Evolutionary conservation across 1,140 invertebrate genomes (phyloP).

Genomic region (Pissodes strobi): DNA sequence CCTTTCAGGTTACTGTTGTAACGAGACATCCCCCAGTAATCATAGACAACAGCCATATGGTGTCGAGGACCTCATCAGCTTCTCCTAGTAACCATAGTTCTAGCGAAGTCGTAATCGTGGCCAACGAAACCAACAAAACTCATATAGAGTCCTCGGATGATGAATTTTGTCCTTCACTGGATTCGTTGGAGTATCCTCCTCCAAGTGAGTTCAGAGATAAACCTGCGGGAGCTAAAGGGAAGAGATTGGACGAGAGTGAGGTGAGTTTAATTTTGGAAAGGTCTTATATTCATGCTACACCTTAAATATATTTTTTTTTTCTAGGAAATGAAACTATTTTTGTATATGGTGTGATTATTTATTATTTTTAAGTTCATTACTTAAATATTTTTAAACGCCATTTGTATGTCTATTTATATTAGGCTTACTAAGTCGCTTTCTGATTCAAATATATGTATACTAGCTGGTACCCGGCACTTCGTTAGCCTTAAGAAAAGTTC

Average conservation of each 20-base stretch:
- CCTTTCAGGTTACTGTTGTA: conserved; percentile 70
- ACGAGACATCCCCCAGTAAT: conserved; percentile 81
- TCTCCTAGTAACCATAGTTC: conserved; percentile 49
- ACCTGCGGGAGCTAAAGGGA: conserved; percentile 53
- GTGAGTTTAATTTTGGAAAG: conserved; percentile 59
- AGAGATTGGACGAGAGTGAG: conserved; percentile 80
- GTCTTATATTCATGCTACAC: too few relatives aligned
- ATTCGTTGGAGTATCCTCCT: conserved; percentile 71
- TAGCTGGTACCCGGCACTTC: too few relatives aligned
- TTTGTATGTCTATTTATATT: too few relatives aligned
- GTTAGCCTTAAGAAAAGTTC: too few relatives aligned
- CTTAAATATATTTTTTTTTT: too few relatives aligned
- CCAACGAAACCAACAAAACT: conserved; percentile 75
- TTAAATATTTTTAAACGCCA: too few relatives aligned
- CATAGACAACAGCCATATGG: conserved; percentile 58
- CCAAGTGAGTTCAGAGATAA: conserved; percentile 58
- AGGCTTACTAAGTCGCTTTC: too few relatives aligned
- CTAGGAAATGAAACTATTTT: too few relatives aligned
- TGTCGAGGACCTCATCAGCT: conserved; percentile 52
- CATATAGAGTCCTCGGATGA: conserved; percentile 71
- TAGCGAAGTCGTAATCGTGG: conserved; percentile 76
- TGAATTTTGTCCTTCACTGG: conserved; percentile 70
- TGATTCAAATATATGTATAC: too few relatives aligned
- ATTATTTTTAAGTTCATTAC: too few relatives aligned
- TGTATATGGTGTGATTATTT: too few relatives aligned